Evolutionary conservation across 2,888 invertebrate genomes (phyloP), one percentile per base, ranked within the genome.

Genomic region (Lasioglossum morio): DNA sequence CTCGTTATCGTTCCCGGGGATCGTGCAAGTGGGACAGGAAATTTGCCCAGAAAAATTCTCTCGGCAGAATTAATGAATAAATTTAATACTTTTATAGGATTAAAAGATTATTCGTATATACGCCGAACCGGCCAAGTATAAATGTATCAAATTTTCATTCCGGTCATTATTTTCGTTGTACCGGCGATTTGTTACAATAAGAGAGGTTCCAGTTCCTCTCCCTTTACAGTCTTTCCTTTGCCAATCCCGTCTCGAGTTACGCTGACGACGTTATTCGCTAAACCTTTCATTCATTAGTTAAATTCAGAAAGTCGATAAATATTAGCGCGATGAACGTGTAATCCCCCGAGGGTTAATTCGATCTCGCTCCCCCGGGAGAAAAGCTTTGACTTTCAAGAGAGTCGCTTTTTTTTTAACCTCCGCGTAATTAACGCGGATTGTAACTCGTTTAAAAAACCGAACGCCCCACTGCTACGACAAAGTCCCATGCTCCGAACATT

Each of bases 301-400:
- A 60, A 57, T 73, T 34, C 53, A 53, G 27, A 72, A 77, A 81
- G 34, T 66, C 34, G 72, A 84, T 46, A 77, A 48, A 77, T 72
- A 46, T 82, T 77, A 66, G 53, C 72, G 63, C 23, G 75, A 83
- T 53, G 83, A 81, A 66, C 63, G n/a, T 63, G 66, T 81, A 81
- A 84, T 84, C 82, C 23, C n/a, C 34, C 5, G 23, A 40, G 43
- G 43, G 76, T 84, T 84, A 75, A 63, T 72, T 63, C 75, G 46
- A 30, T n/a, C 70, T 75, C 43, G 46, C 23, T 27, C 30, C 48
- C 70, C 70, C 27, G 19, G 16, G 40, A 73, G 48, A 40, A 73
- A 72, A 63, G 23, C 81, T 48, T 70, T 23, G 34, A 46, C 34
- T 60, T 70, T 48, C 23, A 48, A 46, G 69, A 81, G 40, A 43